Conservation (phyloP, 2,797 vertebrate genomes). For the Cichlasoma orientale region DNA sequence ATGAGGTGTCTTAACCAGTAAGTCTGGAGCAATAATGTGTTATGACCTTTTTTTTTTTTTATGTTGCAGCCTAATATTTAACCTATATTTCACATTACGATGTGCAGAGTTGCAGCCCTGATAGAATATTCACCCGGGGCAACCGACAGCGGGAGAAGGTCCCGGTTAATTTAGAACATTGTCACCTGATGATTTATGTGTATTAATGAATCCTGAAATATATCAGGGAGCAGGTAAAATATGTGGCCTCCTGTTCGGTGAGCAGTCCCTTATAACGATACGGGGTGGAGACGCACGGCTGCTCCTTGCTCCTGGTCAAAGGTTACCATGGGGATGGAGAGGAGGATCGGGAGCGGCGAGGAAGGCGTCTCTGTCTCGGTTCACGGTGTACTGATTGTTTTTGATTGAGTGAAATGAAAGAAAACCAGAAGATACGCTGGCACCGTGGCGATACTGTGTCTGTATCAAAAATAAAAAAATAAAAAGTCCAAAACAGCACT, state of each 20-base stretch:
- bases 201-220: conserved; percentile 53
- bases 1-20: conserved; percentile 12
- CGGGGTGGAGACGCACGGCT: neutral
- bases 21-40: conserved; percentile 22
- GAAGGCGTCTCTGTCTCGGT: neutral
- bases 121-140: conserved; percentile 58
- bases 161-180: conserved; percentile 33
- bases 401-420: conserved; percentile 29
- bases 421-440: conserved; percentile 1
- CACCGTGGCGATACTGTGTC: neutral
- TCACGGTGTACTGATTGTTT: conserved; percentile 14
- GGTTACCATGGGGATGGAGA: conserved; percentile 50
- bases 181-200: conserved; percentile 51
- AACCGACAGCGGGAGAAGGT: neutral
- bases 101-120: conserved; percentile 12
- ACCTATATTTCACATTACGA: conserved; percentile 35
- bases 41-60: conserved; percentile 26
- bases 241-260: conserved; percentile 36
- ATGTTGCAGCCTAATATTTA: conserved; percentile 34
- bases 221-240: conserved; percentile 47
- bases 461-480: neutral
- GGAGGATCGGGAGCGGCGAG: conserved; percentile 13
- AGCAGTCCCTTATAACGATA: conserved; percentile 27
- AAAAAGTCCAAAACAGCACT: neutral
- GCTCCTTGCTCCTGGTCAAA: conserved; percentile 23